Conservation (phyloP, 1,140 invertebrate species). For the Frieseomelitta varia region DNA sequence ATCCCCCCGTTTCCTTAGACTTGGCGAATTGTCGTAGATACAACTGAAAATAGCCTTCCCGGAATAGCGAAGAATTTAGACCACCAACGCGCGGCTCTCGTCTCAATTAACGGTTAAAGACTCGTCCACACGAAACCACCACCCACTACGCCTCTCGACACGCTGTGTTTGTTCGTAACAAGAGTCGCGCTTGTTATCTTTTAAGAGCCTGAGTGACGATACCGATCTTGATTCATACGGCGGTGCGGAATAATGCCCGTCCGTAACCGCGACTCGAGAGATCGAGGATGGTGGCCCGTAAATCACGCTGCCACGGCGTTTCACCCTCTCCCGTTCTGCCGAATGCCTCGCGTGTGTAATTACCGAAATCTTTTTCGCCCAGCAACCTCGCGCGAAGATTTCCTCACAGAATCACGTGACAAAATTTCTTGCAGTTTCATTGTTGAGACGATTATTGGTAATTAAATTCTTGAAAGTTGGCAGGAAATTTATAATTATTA, state of each 20-base stretch:
- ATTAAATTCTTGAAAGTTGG: too few relatives aligned
- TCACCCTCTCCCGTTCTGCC: background rate
- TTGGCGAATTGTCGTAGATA: constrained; percentile 69
- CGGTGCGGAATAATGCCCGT: constrained; percentile 36
- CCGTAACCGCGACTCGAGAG: constrained; percentile 37
- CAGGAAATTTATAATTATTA: too few relatives aligned
- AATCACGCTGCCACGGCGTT: constrained; percentile 21
- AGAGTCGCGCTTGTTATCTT: constrained; percentile 63
- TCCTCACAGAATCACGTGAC: background rate
- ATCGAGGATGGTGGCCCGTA: background rate
- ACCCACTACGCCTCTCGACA: constrained; percentile 63
- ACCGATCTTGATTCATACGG: constrained; percentile 64
- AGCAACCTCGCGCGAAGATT: background rate
- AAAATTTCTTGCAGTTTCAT: background rate
- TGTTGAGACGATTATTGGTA: too few relatives aligned
- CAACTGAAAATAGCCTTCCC: constrained; percentile 67
- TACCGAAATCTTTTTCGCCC: background rate
- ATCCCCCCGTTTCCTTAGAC: constrained; percentile 61
- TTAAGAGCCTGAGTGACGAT: constrained; percentile 52
- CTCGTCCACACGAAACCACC: constrained; percentile 67
- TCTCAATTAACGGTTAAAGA: constrained; percentile 71
- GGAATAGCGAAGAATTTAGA: constrained; percentile 72
- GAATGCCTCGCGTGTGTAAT: background rate
- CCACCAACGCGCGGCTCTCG: constrained; percentile 69
- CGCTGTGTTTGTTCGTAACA: constrained; percentile 62